Conservation (phyloP, 2,113 vertebrate species). For the Sprattus sprattus region DNA sequence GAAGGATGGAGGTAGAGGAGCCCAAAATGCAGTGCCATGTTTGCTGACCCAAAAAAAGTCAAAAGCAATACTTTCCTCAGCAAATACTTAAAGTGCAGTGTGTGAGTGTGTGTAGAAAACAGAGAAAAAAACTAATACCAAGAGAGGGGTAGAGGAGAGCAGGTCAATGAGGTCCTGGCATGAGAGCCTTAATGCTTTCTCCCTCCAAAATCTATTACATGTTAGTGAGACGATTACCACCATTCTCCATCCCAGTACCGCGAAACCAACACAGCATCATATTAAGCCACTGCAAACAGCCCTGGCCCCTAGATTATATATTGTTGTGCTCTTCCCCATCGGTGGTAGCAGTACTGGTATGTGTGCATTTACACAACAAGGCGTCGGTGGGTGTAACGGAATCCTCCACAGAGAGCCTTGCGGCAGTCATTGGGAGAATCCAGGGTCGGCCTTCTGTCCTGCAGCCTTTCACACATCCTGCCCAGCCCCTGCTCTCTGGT, state of each 20-base stretch:
- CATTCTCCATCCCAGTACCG: slow-evolving; percentile 17
- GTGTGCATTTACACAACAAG: slow-evolving; percentile 73
- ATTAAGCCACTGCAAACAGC: not conserved
- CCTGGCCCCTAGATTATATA: not conserved
- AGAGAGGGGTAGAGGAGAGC: slow-evolving; percentile 11
- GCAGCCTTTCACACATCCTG: slow-evolving; percentile 74
- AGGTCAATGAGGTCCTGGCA: slow-evolving; percentile 28
- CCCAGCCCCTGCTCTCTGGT: slow-evolving; percentile 66
- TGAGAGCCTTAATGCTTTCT: slow-evolving; percentile 18
- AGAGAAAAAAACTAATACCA: too few relatives aligned
- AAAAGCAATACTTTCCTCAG: not conserved
- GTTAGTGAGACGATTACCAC: slow-evolving; percentile 39
- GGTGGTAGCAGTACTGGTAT: slow-evolving; percentile 53
- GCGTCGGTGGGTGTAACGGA: slow-evolving; percentile 65
- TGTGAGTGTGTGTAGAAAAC: not conserved
- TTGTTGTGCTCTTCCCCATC: slow-evolving; percentile 50
- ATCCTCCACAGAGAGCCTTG: slow-evolving; percentile 60
- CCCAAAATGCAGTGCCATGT: not conserved
- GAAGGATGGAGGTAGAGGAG: not conserved
- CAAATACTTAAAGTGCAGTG: not conserved
- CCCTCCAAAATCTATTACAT: slow-evolving; percentile 44
- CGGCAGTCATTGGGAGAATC: slow-evolving; percentile 67
- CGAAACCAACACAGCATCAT: not conserved
- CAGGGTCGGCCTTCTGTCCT: slow-evolving; percentile 60
- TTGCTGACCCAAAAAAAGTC: slow-evolving; percentile 1